Base-by-base conservation (phyloP, 2,888 invertebrate genomes). In the Clostera curtula region DNA sequence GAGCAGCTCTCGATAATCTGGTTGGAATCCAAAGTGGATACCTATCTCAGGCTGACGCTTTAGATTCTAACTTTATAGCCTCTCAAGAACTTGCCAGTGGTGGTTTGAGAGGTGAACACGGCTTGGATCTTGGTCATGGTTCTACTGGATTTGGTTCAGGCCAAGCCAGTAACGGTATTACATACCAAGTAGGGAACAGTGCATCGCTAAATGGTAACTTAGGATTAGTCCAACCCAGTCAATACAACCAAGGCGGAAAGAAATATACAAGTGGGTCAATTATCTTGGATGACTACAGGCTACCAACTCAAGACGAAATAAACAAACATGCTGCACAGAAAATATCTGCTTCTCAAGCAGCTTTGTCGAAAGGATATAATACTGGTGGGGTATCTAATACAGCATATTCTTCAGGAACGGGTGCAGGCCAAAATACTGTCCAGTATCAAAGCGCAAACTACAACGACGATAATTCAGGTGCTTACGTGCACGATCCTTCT, bases 1-100 rank as follows among this genome's bases (percentile, higher is more conserved):
- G 85, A 2, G 85, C 85, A 0, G 56, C 82, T 1, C 46, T 79
- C 4, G 43, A 74, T 42, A 85, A 85, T 41, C 57, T 72, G 3
- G 82, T 85, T 6, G 85, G 85, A 4, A 72, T 85, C 17, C 85
- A 84, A 48, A 56, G 56, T 19, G 72, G 80, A 12, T 74, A 62
- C 50, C 62, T 80, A 7, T 52, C 56, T 2, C 55, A 61, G 12
- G 60, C 56, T 4, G 77, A 79, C 11, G 58, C 66, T 19, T 52
- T 79, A 17, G 69, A 80, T 37, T 46, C 62, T 1, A 82, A 82
- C 40, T 82, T 74, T 43, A 79, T 82, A 8, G 56, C 71, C 3
- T 72, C 79, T 1, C 80, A 80, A 39, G 80, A 82, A 58, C 40
- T 62, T 4, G 54, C 59, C 2, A 66, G 61, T 12, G 55, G 47